Evolutionary conservation across 2,888 invertebrate genomes (phyloP), one percentile per base, ranked within the genome.

Genomic region (Trypoxylon attenuatum): DNA sequence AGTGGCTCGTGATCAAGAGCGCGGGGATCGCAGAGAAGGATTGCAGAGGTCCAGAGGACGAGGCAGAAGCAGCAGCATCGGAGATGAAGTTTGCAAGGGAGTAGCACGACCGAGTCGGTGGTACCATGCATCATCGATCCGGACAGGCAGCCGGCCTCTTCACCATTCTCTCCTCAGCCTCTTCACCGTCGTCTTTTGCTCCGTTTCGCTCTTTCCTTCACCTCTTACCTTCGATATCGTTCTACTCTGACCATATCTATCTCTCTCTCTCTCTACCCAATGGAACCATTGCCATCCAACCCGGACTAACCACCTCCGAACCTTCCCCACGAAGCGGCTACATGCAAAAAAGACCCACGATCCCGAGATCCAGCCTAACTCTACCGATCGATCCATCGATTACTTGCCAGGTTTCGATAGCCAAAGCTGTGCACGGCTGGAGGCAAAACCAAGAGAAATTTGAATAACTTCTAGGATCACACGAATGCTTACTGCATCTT

Each of bases 81-180:
- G 68, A 66, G 75, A 75, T 76, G 76, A 75, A 75, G 76, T 76
- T 76, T 76, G 68, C 74, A 74, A 76, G 69, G 69, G 76, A 73
- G 76, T 73, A 78, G 73, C 80, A 76, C 72, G 76, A 79, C 67
- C 70, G 62, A 73, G 59, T 75, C 71, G 75, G 64, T 65, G 77
- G 77, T 78, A 77, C 75, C 80, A 83, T 84, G 83, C 78, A 84
- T 84, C 84, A 84, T 83, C 81, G 76, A 75, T 73, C 73, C 68
- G 71, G 83, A 83, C 82, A 82, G 82, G 76, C 69, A 21, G 45
- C 50, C 59, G 53, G 60, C 61, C 61, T 41, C 54, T 57, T 29
- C 51, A 16, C 46, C 5, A 18, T 19, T 22, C 8, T 22, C 45
- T 33, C 39, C 52, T 22, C 38, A 46, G 27, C 65, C 47, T 58